These are phyloP conservation scores for Pelosia muscerda DNA, from an alignment of 2,888 invertebrate genomes.

Conservation along the genomic window DNA sequence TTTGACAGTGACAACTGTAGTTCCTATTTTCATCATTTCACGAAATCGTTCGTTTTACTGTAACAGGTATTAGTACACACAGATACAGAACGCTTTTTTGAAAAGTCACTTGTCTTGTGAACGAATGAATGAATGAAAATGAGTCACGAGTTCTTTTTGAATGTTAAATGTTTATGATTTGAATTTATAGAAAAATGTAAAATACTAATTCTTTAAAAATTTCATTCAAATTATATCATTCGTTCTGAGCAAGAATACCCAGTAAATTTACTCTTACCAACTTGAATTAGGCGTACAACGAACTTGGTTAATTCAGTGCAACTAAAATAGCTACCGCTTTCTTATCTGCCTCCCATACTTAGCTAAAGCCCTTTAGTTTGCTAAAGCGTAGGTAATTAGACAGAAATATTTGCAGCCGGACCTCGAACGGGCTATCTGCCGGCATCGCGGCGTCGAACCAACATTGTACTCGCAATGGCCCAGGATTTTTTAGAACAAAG, in stretches of 20 bases:
- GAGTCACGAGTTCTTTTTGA: too few relatives aligned
- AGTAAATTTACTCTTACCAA: neutral
- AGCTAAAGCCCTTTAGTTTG: conserved; percentile 47
- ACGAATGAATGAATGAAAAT: too few relatives aligned
- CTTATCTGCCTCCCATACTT: conserved; percentile 54
- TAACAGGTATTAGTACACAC: too few relatives aligned
- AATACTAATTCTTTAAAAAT: neutral
- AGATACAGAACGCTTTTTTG: too few relatives aligned
- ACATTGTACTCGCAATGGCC: conserved; percentile 67
- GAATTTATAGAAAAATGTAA: neutral
- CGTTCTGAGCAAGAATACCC: neutral
- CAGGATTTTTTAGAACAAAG: conserved; percentile 52
- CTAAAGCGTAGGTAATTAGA: conserved; percentile 73
- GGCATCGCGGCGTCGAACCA: conserved; percentile 73
- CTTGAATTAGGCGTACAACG: neutral
- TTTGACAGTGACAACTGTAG: too few relatives aligned
- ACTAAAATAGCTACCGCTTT: conserved; percentile 41
- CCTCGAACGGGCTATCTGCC: conserved; percentile 71
- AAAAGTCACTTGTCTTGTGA: too few relatives aligned
- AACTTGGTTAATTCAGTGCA: conserved; percentile 37
- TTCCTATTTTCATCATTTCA: too few relatives aligned
- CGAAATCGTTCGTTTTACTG: too few relatives aligned
- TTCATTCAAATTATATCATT: neutral
- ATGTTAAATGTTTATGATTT: neutral
- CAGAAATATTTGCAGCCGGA: conserved; percentile 69